A percentile compares a stretch with the other conserved stretches of the same genome.
phyloP scores from a whole-genome alignment of 2,888 invertebrate species.

The Troilus luridus region DNA sequence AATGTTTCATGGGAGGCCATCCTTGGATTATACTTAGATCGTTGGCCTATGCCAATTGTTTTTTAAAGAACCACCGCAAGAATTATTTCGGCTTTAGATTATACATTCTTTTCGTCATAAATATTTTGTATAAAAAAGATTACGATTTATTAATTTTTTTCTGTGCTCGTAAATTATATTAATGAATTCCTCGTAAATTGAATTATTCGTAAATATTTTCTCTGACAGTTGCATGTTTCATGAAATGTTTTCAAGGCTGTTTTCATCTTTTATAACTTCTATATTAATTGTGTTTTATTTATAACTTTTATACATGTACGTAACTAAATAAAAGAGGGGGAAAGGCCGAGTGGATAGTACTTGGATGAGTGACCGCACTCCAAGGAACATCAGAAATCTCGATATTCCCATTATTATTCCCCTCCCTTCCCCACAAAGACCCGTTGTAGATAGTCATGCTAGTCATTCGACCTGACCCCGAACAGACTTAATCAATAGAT shows the following conservation, averaged over 20 bases:
- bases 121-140: neutral
- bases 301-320: no score
- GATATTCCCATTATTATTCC: no score
- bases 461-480: no score
- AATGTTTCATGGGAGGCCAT: constrained; percentile 23
- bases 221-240: neutral
- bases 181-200: neutral
- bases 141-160: neutral
- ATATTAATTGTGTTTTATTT: no score
- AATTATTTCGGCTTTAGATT: neutral
- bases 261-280: no score
- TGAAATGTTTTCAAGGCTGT: neutral
- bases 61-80: constrained; percentile 21
- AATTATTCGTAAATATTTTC: neutral
- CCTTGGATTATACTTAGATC: constrained; percentile 30
- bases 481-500: no score
- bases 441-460: no score
- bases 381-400: no score
- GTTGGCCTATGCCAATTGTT: constrained; percentile 13
- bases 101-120: constrained; percentile 8
- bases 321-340: no score
- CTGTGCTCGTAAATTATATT: neutral
- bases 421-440: no score
- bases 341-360: no score
- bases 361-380: no score